phyloP scores from a whole-genome alignment of 1,140 invertebrate genomes.

The Hypsibius dujardini region DNA sequence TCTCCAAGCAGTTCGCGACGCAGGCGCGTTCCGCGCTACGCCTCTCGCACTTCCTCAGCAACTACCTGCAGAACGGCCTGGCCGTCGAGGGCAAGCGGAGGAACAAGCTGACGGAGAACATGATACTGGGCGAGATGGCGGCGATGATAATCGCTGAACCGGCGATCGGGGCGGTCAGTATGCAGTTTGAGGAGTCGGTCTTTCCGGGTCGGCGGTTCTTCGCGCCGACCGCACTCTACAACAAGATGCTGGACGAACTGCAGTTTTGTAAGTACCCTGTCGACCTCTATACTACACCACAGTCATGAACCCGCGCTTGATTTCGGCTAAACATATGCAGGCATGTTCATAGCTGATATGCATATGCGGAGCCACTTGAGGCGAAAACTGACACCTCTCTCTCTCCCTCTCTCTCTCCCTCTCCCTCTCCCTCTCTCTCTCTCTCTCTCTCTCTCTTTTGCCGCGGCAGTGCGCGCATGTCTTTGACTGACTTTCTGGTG shows the following conservation, averaged over 20 bases:
- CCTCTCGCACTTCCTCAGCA: slow-evolving; percentile 34
- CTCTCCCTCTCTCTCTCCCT: too few species aligned
- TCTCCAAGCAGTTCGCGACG: slow-evolving; percentile 29
- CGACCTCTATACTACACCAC: too few species aligned
- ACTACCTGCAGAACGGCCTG: slow-evolving; percentile 32
- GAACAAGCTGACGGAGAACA: slow-evolving; percentile 16
- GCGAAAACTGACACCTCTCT: neutral
- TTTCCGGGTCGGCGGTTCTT: slow-evolving; percentile 16
- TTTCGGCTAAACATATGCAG: too few species aligned
- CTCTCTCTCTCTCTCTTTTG: too few species aligned
- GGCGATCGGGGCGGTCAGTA: slow-evolving; percentile 12
- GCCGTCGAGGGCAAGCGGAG: neutral
- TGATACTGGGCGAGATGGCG: slow-evolving; percentile 16
- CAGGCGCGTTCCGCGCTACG: slow-evolving; percentile 32
- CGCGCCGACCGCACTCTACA: slow-evolving; percentile 11
- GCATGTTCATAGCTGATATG: too few species aligned
- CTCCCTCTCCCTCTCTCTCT: too few species aligned
- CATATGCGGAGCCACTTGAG: too few species aligned
- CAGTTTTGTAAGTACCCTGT: neutral
- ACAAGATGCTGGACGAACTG: slow-evolving; percentile 16
- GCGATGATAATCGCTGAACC: slow-evolving; percentile 16
- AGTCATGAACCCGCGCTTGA: too few species aligned
- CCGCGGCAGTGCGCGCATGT: too few species aligned
- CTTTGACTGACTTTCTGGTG: too few species aligned
- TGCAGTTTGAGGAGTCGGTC: neutral